These are phyloP conservation scores for Camptogramma bilineatum DNA, from an alignment of 2,888 invertebrate genomes.

Conservation along the genomic window DNA sequence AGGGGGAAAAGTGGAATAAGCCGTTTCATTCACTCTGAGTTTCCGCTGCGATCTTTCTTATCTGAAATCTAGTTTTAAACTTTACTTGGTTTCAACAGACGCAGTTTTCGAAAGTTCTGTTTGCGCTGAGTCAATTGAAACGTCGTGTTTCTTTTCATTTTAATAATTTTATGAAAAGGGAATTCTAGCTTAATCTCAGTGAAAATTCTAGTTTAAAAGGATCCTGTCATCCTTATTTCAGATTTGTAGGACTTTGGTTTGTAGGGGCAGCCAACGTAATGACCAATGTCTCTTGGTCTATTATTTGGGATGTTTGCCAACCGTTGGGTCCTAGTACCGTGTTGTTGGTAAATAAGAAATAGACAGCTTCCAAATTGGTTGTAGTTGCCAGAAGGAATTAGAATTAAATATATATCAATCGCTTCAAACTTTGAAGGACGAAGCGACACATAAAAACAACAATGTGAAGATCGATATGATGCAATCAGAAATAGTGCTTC, in stretches of 20 bases:
- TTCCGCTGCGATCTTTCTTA: not conserved
- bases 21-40: not conserved
- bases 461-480: too few relatives aligned
- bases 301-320: constrained; percentile 22
- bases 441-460: too few relatives aligned
- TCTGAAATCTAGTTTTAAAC: not conserved
- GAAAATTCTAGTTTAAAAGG: not conserved
- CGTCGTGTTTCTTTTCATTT: too few relatives aligned
- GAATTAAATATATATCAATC: not conserved
- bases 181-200: too few relatives aligned
- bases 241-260: not conserved
- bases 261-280: not conserved
- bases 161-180: not conserved
- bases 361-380: constrained; percentile 12
- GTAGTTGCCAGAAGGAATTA: not conserved
- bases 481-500: too few relatives aligned
- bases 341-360: constrained; percentile 22
- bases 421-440: not conserved
- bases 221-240: not conserved
- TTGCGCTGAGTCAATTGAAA: not conserved
- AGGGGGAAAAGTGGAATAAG: too few relatives aligned
- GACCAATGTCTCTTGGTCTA: not conserved
- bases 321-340: constrained; percentile 2
- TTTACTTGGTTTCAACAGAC: not conserved
- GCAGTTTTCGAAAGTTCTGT: not conserved